These are phyloP conservation scores for Lycorma delicatula DNA, from an alignment of 1,140 invertebrate genomes.

Conservation along the genomic window DNA sequence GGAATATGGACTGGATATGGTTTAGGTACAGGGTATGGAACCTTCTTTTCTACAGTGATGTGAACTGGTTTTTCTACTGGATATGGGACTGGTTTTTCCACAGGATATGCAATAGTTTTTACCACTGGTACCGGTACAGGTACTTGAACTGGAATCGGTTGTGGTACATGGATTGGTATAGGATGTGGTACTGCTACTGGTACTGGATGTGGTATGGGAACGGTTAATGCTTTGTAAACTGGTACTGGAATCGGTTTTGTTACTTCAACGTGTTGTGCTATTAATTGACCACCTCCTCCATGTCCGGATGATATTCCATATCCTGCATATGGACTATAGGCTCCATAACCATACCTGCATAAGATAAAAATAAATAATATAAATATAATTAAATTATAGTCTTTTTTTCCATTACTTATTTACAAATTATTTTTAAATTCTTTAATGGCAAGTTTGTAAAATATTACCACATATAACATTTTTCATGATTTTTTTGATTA, in stretches of 20 bases:
- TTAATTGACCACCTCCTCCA: constrained; percentile 2
- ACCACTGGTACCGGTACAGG: constrained; percentile 23
- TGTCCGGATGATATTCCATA: background rate
- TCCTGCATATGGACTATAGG: background rate
- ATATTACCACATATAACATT: no score
- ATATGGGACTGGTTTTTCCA: constrained; percentile 31
- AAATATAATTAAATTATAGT: no score
- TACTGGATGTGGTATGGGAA: constrained; percentile 23
- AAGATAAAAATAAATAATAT: no score
- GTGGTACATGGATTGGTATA: constrained; percentile 26
- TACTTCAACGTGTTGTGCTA: constrained; percentile 24
- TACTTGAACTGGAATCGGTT: constrained; percentile 21
- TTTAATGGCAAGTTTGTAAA: no score
- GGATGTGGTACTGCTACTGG: constrained; percentile 25
- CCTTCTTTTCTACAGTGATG: constrained; percentile 28
- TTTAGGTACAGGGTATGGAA: constrained; percentile 27
- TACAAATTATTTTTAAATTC: no score
- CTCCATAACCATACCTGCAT: constrained; percentile 10
- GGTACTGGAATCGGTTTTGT: constrained; percentile 24
- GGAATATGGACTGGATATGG: constrained; percentile 28
- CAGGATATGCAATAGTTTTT: constrained; percentile 25
- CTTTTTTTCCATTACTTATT: no score
- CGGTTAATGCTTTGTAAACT: constrained; percentile 23
- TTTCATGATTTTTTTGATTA: no score
- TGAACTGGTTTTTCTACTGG: constrained; percentile 29